Evolutionary conservation across 1,140 invertebrate species (phyloP), one percentile per base, ranked within the genome.

Genomic region (Araneus ventricosus): DNA sequence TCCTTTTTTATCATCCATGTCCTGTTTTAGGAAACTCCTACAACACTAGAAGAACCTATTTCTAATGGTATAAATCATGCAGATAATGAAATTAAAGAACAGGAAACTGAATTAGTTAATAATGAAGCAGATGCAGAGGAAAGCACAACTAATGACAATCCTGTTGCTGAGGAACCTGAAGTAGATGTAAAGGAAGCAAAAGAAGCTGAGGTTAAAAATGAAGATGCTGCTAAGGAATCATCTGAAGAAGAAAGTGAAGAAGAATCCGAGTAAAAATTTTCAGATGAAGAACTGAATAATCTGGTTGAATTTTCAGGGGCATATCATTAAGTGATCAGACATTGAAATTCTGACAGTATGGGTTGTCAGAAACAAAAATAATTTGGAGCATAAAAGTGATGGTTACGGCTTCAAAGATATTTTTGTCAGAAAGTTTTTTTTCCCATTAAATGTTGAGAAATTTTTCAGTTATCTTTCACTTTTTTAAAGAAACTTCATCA

Each of bases 21-120:
- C 88, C 39, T 75, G 95, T 95, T 94, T 95, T 95, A 91, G 95
- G 95, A 88, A 95, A 94, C 14, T 75, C 14, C 70, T 37, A 34
- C 70, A 67, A 24, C n/a, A 61, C n/a, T 61, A 24, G 89, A 82
- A 82, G 75, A 82, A 37, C 45, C n/a, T 41, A 39, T 41, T 80
- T 41, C 67, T 22, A 90, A 90, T 82, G 41, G 34, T 94, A 94
- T 94, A 20, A 93, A 94, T 41, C 75, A 93, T 41, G 93, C 94
- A 80, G 92, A 94, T 30, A 67, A 70, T 61, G 79, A 93, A 85
- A 94, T 94, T n/a, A 94, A 95, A 82, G 95, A 95, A 86, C 95
- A 59, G 52, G 93, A 94, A 89, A 93, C 85, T 61, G 39, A 52
- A 22, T 88, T 88, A 84, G 22, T 45, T 34, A 87, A 63, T 34